phyloP scores from a whole-genome alignment of 2,113 vertebrate species.

The Lampris incognitus region DNA sequence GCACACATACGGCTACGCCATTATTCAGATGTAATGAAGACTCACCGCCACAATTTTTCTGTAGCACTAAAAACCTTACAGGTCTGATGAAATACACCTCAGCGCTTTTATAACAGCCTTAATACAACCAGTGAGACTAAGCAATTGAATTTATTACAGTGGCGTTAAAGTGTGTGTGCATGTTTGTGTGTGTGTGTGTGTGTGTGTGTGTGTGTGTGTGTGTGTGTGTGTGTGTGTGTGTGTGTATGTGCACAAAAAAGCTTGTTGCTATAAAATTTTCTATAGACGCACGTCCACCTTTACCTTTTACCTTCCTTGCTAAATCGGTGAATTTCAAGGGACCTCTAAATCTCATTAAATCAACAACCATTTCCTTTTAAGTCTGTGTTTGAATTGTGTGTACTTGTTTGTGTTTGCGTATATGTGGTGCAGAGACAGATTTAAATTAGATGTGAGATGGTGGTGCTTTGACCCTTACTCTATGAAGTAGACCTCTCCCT shows the following conservation, averaged over 20 bases:
- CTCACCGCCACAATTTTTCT: conserved; percentile 50
- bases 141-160: not conserved
- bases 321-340: conserved; percentile 34
- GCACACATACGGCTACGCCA: conserved; percentile 10
- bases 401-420: not conserved
- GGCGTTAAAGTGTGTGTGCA: not conserved
- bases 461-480: conserved; percentile 87
- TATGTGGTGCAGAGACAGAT: not conserved
- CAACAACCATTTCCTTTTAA: conserved; percentile 36
- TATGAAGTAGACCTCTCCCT: conserved; percentile 99
- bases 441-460: conserved; percentile 13
- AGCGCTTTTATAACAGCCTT: conserved; percentile 37
- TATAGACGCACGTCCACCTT: conserved; percentile 5
- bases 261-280: not conserved
- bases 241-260: not conserved
- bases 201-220: conserved; percentile 4
- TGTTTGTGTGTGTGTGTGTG: conserved; percentile 4
- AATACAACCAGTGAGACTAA: not conserved
- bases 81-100: conserved; percentile 53
- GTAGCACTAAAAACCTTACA: conserved; percentile 57
- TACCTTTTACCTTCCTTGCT: not conserved
- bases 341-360: conserved; percentile 60
- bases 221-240: conserved; percentile 13
- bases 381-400: conserved; percentile 16
- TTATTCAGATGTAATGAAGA: conserved; percentile 44